Evolutionary conservation across 2,797 vertebrate species (phyloP), one percentile per base, ranked within the genome.

Genomic region (Ctenopoma kingsleyae): DNA sequence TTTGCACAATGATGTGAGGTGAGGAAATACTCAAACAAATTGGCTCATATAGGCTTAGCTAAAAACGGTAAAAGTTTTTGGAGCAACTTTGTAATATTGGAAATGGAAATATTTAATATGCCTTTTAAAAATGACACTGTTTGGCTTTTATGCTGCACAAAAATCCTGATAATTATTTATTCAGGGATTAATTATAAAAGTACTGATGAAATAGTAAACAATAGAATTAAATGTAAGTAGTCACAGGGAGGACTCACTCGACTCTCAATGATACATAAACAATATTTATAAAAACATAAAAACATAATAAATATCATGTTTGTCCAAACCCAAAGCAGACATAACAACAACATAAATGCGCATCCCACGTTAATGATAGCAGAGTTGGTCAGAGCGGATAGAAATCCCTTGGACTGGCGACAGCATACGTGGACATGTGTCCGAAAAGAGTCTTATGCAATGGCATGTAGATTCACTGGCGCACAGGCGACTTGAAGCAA

Each of bases 401-500:
- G 67, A 81, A 76, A 85, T 81, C 79, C 68, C 47, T 80, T 60
- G 53, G 69, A 76, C 54, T 63, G 8, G 1, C 20, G 35, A 82
- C 74, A 69, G 56, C 43, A 48, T 81, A 79, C 30, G 51, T 82
- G 70, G 49, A 84, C 68, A 86, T 76, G 81, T 84, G 81, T 76
- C 77, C n/a, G 1, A 71, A 90, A 89, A 86, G 71, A 80, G 68
- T 78, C 76, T 92, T 90, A 86, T 55, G 86, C 84, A 91, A 90
- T 52, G 25, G 58, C 48, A 16, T 67, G 56, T 67, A 62, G 52
- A 73, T 55, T 77, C 63, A 40, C n/a, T 67, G 71, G 76, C 48
- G 11, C 61, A 69, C 71, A 70, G 77, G 67, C 64, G 61, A 90
- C 86, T 84, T 78, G 78, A 35, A 27, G 68, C 64, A 58, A 54